These are phyloP conservation scores for Oncopeltus fasciatus DNA, from an alignment of 1,140 invertebrate species.

Conservation along the genomic window DNA sequence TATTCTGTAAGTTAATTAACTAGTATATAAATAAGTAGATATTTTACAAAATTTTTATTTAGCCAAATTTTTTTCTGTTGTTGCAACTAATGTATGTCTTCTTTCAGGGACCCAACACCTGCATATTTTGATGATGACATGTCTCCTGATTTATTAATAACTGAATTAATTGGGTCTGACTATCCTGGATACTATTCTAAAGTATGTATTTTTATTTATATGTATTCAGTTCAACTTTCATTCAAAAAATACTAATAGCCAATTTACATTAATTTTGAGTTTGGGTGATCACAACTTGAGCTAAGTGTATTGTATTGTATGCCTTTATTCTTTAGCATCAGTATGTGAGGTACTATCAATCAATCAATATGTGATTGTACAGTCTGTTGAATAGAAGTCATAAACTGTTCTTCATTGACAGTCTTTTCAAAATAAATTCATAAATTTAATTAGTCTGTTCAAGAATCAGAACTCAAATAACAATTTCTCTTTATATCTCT, in stretches of 20 bases:
- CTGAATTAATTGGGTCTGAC: slow-evolving; percentile 50
- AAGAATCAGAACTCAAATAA: neutral
- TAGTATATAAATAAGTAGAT: neutral
- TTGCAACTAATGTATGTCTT: neutral
- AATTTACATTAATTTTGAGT: no score
- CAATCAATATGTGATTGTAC: neutral
- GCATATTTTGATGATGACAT: slow-evolving; percentile 69
- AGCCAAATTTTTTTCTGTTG: neutral
- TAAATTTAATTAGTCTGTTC: neutral
- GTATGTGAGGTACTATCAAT: neutral
- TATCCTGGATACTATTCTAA: slow-evolving; percentile 62
- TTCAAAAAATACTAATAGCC: no score
- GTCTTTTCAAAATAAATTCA: neutral
- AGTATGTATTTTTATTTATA: slow-evolving; percentile 29
- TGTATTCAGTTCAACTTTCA: neutral
- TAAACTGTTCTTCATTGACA: neutral
- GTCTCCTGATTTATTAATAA: slow-evolving; percentile 69
- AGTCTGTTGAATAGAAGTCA: no score
- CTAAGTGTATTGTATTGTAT: neutral
- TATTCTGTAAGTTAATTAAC: neutral
- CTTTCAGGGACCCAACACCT: slow-evolving; percentile 55
- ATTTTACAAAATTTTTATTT: neutral
- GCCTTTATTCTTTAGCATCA: neutral
- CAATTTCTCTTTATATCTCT: neutral
- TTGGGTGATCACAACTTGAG: neutral